Base-by-base conservation (phyloP, 92 coral and sea anemone species). In the Porites cylindrica region DNA sequence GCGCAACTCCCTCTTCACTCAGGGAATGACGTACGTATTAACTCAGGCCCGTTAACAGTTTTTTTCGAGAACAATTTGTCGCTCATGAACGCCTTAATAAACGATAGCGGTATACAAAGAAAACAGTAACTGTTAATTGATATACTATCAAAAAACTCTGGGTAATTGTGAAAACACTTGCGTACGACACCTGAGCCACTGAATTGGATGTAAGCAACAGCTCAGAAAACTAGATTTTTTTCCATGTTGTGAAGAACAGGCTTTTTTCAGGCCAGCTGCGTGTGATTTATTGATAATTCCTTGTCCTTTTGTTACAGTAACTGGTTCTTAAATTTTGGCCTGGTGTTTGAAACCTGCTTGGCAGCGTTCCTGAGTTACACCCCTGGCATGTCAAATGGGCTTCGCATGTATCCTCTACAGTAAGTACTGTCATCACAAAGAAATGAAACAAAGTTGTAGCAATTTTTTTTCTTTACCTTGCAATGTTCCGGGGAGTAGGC, bases 381-480 rank as follows among this genome's bases (percentile, higher is more conserved):
- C 16, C 99, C 99, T 18, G 99, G 99, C 23, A 85, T 95, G 94
- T 94, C 95, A 68, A 86, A 85, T 52, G 99, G 96, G 54, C 92
- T 97, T 58, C 94, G 93, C 91, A 95, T 97, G 97, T 97, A 95
- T 71, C 96, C 98, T 38, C 92, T 97, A 24, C 90, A 91, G 99
- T 97, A 80, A 97, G 99, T 93, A 85, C 66, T 18, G 18, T 2
- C 11, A 12, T 47, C 18, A 38, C 16, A 26, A 26, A 4, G 4
- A 29, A 32, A 38, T 38, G 47, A 3, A 38, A 38, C 47, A 3
- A 38, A 4, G 47, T 4, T 38, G 47, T 38, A 38, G 47, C 47
- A 38, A 38, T 38, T 38, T 38, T 38, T 38, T 38, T 38, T 38
- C 47, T 38, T 38, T 3, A 38, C 47, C 47, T 38, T 38, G 4